These are phyloP conservation scores for Laspeyria flexula DNA, from an alignment of 2,888 invertebrate genomes.

Conservation along the genomic window DNA sequence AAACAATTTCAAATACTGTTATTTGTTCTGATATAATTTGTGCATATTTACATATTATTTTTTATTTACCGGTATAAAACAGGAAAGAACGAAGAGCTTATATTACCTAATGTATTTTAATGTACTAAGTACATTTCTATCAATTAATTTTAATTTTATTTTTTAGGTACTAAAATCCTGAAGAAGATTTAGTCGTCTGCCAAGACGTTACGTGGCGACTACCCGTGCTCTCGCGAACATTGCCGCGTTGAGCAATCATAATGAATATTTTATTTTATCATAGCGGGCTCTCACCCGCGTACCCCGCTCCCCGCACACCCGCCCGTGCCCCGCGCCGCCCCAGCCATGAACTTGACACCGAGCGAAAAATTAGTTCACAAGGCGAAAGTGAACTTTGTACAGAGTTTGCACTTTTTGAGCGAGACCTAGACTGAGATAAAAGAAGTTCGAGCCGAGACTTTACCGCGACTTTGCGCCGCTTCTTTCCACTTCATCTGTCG, in stretches of 20 bases:
- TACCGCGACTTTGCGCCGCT: constrained; percentile 38
- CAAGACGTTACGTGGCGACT: constrained; percentile 52
- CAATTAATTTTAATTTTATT: too few relatives aligned
- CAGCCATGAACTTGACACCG: constrained; percentile 85
- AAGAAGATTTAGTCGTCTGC: too few relatives aligned
- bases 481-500: constrained; percentile 22
- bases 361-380: constrained; percentile 86
- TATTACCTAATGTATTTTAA: too few relatives aligned
- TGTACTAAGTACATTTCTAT: too few relatives aligned
- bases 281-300: constrained; percentile 56
- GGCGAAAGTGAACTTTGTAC: constrained; percentile 84
- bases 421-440: constrained; percentile 81
- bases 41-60: too few relatives aligned
- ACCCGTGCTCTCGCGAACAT: constrained; percentile 69
- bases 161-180: too few relatives aligned
- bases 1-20: too few relatives aligned
- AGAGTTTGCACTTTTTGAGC: constrained; percentile 83
- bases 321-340: constrained; percentile 41
- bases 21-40: too few relatives aligned
- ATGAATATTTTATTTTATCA: constrained; percentile 86
- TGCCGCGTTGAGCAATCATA: constrained; percentile 82
- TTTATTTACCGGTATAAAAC: too few relatives aligned
- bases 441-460: constrained; percentile 65
- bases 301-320: constrained; percentile 29
- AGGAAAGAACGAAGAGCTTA: too few relatives aligned